These are phyloP conservation scores for Mythimna lalbum DNA, from an alignment of 2,888 invertebrate species.

Conservation along the genomic window DNA sequence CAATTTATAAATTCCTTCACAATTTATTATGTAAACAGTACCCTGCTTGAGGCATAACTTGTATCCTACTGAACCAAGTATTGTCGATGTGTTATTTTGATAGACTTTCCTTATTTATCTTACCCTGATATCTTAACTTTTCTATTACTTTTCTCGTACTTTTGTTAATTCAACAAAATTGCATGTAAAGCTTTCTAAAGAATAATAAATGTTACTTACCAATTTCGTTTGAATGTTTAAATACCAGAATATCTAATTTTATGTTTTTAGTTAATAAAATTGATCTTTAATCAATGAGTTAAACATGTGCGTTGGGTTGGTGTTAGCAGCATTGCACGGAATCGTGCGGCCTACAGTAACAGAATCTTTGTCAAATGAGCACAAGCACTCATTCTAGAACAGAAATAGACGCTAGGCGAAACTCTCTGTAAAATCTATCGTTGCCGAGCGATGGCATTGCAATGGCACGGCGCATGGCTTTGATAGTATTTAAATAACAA, in stretches of 20 bases:
- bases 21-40: slow-evolving; percentile 54
- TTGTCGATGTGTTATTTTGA: slow-evolving; percentile 49
- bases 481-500: slow-evolving; percentile 11
- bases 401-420: slow-evolving; percentile 27
- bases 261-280: not conserved
- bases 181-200: not conserved
- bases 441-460: not conserved
- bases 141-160: not conserved
- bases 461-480: slow-evolving; percentile 12
- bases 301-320: slow-evolving; percentile 3
- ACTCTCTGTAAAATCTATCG: slow-evolving; percentile 8
- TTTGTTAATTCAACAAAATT: slow-evolving; percentile 1
- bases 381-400: not conserved
- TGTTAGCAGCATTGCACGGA: not conserved
- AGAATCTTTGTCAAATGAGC: slow-evolving; percentile 11
- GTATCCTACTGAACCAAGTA: slow-evolving; percentile 61
- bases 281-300: not conserved
- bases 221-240: not conserved
- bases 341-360: not conserved
- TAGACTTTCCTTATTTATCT: slow-evolving; percentile 10
- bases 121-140: slow-evolving; percentile 3
- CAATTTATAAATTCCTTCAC: slow-evolving; percentile 32
- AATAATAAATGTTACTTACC: not conserved
- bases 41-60: slow-evolving; percentile 68
- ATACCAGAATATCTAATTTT: not conserved